Evolutionary conservation across 1,140 invertebrate species (phyloP).

Genomic region (Cydia splendana): DNA sequence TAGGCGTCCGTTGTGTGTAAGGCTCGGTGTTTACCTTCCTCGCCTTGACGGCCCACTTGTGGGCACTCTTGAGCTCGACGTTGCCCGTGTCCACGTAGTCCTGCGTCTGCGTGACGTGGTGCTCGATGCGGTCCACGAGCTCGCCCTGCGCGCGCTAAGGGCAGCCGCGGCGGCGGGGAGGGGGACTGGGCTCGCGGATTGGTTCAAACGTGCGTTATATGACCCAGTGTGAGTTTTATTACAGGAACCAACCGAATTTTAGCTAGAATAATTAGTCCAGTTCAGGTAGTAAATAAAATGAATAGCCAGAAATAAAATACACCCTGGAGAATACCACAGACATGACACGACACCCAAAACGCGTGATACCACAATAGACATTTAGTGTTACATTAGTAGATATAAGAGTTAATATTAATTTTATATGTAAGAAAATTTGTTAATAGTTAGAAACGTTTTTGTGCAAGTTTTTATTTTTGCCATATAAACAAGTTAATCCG

Average conservation of each 20-base stretch:
- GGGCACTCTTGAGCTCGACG: constrained; percentile 88
- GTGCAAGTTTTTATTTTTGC: constrained; percentile 23
- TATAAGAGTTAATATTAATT: constrained; percentile 34
- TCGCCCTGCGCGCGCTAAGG: constrained; percentile 87
- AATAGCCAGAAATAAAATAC: constrained; percentile 38
- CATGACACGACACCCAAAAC: constrained; percentile 39
- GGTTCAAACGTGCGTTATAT: constrained; percentile 64
- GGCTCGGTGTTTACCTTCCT: constrained; percentile 87
- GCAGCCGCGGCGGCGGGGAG: constrained; percentile 66
- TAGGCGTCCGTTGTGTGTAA: not conserved
- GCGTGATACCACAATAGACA: constrained; percentile 49
- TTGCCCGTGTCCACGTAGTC: constrained; percentile 91
- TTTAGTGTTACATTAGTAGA: constrained; percentile 45
- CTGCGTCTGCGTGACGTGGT: constrained; percentile 90
- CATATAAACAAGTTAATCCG: not conserved
- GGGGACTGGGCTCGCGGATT: constrained; percentile 56
- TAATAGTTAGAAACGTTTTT: constrained; percentile 47
- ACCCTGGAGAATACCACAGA: constrained; percentile 44
- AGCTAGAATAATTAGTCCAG: constrained; percentile 49
- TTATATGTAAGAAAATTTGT: constrained; percentile 49
- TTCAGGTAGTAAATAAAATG: constrained; percentile 36
- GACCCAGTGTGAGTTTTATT: constrained; percentile 53
- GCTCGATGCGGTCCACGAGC: constrained; percentile 95
- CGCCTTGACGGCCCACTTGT: constrained; percentile 91
- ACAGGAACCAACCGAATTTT: constrained; percentile 55